These are phyloP conservation scores for Lepidocyrtinus sp. DNA, from an alignment of 2,888 invertebrate species.

Conservation along the genomic window DNA sequence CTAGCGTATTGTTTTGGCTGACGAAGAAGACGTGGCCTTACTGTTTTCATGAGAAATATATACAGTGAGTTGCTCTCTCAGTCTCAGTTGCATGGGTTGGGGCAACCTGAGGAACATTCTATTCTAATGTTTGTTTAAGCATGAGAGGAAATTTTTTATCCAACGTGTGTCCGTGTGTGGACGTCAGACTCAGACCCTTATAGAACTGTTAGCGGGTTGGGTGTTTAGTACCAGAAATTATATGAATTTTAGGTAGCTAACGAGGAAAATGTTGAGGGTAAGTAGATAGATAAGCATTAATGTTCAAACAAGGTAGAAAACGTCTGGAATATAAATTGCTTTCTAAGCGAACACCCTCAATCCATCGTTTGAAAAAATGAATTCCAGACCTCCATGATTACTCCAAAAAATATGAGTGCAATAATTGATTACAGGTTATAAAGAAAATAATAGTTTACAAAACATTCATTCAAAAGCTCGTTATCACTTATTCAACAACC, in stretches of 20 bases:
- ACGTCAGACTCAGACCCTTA: no score
- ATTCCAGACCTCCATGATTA: constrained; percentile 55
- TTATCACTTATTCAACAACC: constrained; percentile 60
- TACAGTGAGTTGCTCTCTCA: no score
- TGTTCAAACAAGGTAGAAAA: constrained; percentile 34
- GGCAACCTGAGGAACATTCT: not conserved
- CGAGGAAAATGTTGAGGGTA: not conserved
- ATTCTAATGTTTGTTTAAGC: no score
- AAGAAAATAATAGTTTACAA: constrained; percentile 54
- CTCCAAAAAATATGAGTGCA: constrained; percentile 50
- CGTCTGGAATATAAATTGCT: constrained; percentile 45
- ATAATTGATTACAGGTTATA: constrained; percentile 61
- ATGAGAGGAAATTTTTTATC: not conserved
- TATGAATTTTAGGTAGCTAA: not conserved
- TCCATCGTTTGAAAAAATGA: constrained; percentile 14
- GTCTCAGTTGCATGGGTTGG: no score
- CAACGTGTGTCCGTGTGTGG: no score
- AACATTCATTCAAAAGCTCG: constrained; percentile 55
- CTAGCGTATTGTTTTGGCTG: no score
- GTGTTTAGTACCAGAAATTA: not conserved
- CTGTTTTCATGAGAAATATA: no score
- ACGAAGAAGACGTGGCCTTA: no score
- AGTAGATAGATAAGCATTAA: constrained; percentile 19
- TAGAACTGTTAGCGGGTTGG: no score
- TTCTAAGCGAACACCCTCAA: constrained; percentile 20